Conservation (phyloP, 1,140 invertebrate genomes). For the Aphidius gifuensis region DNA sequence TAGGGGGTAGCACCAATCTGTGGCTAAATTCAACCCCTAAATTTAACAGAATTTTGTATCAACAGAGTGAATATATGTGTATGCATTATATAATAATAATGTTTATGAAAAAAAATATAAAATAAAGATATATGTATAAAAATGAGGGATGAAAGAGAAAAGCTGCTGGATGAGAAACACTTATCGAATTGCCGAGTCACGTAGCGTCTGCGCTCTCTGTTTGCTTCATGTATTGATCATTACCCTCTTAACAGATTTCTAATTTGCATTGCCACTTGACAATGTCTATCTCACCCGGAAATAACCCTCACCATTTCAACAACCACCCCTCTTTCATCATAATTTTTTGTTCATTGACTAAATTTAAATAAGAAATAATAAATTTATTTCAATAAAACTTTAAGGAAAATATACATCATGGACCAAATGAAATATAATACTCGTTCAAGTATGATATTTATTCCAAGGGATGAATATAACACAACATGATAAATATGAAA, state of each 20-base stretch:
- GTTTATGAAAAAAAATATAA: background rate
- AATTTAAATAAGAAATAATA: background rate
- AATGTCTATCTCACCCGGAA: constrained; percentile 4
- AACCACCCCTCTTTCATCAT: background rate
- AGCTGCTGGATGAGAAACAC: background rate
- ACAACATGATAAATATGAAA: too few relatives aligned
- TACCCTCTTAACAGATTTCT: constrained; percentile 54
- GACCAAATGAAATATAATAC: too few relatives aligned
- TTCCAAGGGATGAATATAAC: too few relatives aligned
- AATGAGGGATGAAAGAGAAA: background rate
- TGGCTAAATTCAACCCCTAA: background rate
- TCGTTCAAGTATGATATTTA: too few relatives aligned
- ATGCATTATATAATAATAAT: too few relatives aligned
- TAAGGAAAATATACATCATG: too few relatives aligned
- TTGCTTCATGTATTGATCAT: constrained; percentile 52
- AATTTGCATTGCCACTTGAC: constrained; percentile 48
- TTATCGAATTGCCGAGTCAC: constrained; percentile 32
- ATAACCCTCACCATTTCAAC: background rate
- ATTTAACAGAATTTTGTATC: background rate
- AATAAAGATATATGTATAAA: background rate
- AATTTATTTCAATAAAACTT: too few relatives aligned
- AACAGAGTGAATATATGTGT: background rate
- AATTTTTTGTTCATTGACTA: background rate
- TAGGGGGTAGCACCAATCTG: constrained; percentile 47
- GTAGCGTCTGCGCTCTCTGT: constrained; percentile 43